Base-by-base conservation (phyloP, 2,113 vertebrate genomes). In the Ptyas mucosa region DNA sequence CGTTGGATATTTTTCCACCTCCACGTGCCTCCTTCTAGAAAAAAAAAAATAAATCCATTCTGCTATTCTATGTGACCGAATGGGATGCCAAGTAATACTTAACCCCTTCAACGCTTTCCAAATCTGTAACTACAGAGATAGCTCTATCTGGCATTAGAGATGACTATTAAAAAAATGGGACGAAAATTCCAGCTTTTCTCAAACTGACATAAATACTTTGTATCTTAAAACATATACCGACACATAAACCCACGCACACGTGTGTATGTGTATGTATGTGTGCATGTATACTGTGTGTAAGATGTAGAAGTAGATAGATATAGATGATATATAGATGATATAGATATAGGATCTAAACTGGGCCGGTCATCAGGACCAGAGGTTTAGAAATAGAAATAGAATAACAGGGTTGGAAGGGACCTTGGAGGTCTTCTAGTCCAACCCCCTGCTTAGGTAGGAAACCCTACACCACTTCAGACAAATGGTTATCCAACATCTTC, bases 1-100 rank as follows among this genome's bases (percentile, higher is more conserved):
- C 0, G 96, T 94, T 96, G 89, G 95, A 96, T 97, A 96, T 96
- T 96, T 58, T 97, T 96, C 97, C 97, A 97, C 97, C 97, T 97
- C 97, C 93, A 96, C 93, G 94, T 94, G 95, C 97, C 96, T 96
- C 95, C 94, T 97, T 93, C 92, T 94, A 95, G 94, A 96, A 94
- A 95, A 95, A 93, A 94, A 93, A 94, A 94, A 95, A 94, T 95
- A 96, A 93, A 49, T 7, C 94, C 95, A 95, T 92, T 94, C 92
- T 92, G 96, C 93, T 93, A 43, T 94, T 96, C 94, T 85, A 95
- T 91, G 95, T 93, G 95, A 12, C 95, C 96, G 93, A 95, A 90
- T 11, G 29, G 43, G 46, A 93, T 96, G 96, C 93, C 95, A 96
- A 95, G 95, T 97, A 95, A 94, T 15, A 92, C 55, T 97, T 97